Base-by-base conservation (phyloP, 1,140 invertebrate genomes). In the Atta texana region DNA sequence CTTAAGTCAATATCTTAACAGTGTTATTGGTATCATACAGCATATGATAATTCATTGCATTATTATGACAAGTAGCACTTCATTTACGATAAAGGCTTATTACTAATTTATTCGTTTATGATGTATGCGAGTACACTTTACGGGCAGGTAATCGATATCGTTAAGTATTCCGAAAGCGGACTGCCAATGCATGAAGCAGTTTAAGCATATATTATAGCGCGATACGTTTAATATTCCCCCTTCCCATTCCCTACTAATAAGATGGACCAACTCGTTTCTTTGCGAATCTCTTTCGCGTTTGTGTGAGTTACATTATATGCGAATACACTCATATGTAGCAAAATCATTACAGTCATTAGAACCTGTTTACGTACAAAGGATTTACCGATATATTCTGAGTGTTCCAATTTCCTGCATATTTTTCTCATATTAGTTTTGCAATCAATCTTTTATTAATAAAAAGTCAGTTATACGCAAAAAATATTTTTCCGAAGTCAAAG, bases 141-240 rank as follows among this genome's bases (percentile, higher is more conserved):
- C 10, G 39, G 21, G 7, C 80, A 71, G 69, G 8, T 84, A 84
- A 84, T 84, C 80, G 80, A 84, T 84, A 71, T 75, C 80, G 55
- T 84, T 84, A 84, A 75, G 53, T 44, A 39, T 86, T 21, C 66
- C 63, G 74, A 84, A 77, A 87, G 85, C 72, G 57, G 68, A 69
- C 85, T 86, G 66, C 14, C 64, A 57, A 28, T 75, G 55, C 51
- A 76, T 57, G 87, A 69, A 55, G 53, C 49, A 18, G 63, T 6
- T 57, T 49, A 71, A 66, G 61, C 89, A 64, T 77, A 64, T 86
- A 89, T 89, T 84, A 89, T 72, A 78, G 59, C 69, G 59, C 69
- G 78, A 53, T 88, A 74, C 57, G 57, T 92, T 92, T 92, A 92
- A 92, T 92, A 88, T 87, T 55, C 51, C 12, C 49, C 49, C 64